Base-by-base conservation (phyloP, 37 sponge, comb jelly and placozoan genomes). In the Lycopodina hypogea region DNA sequence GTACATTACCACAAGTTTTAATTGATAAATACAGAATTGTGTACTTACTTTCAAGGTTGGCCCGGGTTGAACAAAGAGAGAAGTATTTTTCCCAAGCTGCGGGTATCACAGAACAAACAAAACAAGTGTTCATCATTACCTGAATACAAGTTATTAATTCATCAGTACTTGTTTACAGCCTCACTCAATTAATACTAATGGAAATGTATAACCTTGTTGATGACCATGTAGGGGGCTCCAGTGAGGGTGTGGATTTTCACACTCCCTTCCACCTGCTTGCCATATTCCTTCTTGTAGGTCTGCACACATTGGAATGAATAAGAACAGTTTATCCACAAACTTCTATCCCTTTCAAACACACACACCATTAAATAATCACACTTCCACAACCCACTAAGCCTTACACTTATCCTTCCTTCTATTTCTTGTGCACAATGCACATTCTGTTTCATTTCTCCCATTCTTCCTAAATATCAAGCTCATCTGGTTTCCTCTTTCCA, bases 141-240 rank as follows among this genome's bases (percentile, higher is more conserved):
- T 45, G 8, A 60, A 60, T 56, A 30, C 8, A 23, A 57, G 2
- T 56, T 40, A 45, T 17, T 24, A 24, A 36, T 30, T 24, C 38
- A 57, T 24, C 7, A 39, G 34, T 53, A 53, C n/a, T 56, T 57
- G 62, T n/a, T n/a, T 59, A 61, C 30, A 38, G 11, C 22, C 14
- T 65, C 2, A 42, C 34, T 17, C 77, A 76, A 3, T 60, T 4
- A 17, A n/a, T 3, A 60, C 6, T 12, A 28, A 60, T 29, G 28
- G 1, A 26, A 2, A 37, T 28, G 3, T 28, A 29, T 11, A 71
- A 90, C 90, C 86, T 82, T 90, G 76, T 90, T 90, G 61, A 77
- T 51, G 37, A 90, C 41, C 0, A 86, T 90, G 42, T 85, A 85
- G 29, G 90, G 90, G 28, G 86, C 82, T 68, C 86, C 87, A 48